Percentiles rank a stretch among this genome's conserved stretches.
Evolutionary conservation across 2,797 vertebrate species (phyloP).

Genomic region (Poeciliopsis infans): DNA sequence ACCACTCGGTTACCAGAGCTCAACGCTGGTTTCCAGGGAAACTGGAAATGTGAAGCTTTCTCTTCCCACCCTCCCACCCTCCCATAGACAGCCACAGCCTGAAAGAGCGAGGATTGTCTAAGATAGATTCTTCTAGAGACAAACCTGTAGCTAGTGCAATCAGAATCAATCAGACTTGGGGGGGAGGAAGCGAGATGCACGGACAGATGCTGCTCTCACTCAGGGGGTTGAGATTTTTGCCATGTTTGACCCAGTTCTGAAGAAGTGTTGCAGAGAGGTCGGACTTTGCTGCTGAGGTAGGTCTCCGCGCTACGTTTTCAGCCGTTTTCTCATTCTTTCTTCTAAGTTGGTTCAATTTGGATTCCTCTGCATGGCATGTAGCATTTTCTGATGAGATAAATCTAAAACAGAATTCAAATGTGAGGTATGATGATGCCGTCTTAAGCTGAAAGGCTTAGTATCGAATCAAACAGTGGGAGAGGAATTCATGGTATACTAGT

Average conservation of each 20-base stretch:
- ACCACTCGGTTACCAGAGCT: constrained; percentile 79
- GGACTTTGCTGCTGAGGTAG: constrained; percentile 77
- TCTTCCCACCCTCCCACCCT: neutral
- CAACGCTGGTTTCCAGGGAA: constrained; percentile 86
- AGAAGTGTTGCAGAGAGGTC: constrained; percentile 54
- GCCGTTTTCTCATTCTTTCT: constrained; percentile 21
- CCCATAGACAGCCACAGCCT: constrained; percentile 78
- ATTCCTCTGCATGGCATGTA: constrained; percentile 34
- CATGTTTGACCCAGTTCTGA: constrained; percentile 59
- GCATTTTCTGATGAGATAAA: constrained; percentile 13
- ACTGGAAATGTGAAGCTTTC: constrained; percentile 86
- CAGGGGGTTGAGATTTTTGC: constrained; percentile 31
- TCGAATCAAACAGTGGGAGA: neutral
- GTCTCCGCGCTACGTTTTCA: constrained; percentile 44
- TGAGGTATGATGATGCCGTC: constrained; percentile 4
- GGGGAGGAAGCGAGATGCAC: constrained; percentile 7
- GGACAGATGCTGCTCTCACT: constrained; percentile 50
- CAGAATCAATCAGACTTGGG: constrained; percentile 60
- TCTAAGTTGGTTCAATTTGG: constrained; percentile 7
- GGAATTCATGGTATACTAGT: neutral
- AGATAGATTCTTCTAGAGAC: constrained; percentile 84
- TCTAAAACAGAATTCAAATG: neutral
- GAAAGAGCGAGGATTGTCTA: constrained; percentile 80
- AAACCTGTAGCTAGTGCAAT: constrained; percentile 75
- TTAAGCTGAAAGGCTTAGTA: neutral